phyloP scores from a whole-genome alignment of 2,888 invertebrate species.

The Hyposoter didymator region DNA sequence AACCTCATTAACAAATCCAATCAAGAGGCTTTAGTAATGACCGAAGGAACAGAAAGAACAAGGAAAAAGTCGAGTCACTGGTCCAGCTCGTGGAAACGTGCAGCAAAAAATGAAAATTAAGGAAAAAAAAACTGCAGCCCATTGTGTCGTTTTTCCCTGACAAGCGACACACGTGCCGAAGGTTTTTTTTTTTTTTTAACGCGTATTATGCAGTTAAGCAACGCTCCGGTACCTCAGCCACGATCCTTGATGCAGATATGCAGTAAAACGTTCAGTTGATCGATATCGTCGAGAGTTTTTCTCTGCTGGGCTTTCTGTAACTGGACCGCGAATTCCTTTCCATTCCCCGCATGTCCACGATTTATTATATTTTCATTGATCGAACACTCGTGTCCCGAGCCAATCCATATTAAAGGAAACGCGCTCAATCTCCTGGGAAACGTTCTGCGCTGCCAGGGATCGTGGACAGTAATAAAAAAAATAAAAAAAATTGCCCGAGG shows the following conservation, averaged over 20 bases:
- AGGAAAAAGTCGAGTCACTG: too few species aligned
- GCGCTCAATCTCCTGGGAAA: slow-evolving; percentile 1
- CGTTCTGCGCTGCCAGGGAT: neutral
- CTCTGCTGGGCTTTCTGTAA: neutral
- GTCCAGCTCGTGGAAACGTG: too few species aligned
- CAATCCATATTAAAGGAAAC: neutral
- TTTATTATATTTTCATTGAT: neutral
- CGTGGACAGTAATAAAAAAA: neutral
- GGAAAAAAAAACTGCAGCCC: neutral
- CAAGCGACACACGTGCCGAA: neutral
- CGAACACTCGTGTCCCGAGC: neutral
- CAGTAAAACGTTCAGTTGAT: neutral
- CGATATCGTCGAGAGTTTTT: neutral
- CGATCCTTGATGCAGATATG: neutral
- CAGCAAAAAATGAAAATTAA: too few species aligned
- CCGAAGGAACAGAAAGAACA: too few species aligned
- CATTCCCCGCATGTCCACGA: neutral
- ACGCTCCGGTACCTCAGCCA: neutral
- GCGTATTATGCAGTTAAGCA: neutral
- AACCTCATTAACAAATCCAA: neutral
- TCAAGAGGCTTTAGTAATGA: too few species aligned
- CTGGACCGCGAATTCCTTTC: neutral
- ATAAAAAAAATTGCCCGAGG: neutral
- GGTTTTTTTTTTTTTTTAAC: neutral
- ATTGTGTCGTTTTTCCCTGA: neutral